These are phyloP conservation scores for Ctenopoma multispine DNA, from an alignment of 2,797 vertebrate species.

Conservation along the genomic window DNA sequence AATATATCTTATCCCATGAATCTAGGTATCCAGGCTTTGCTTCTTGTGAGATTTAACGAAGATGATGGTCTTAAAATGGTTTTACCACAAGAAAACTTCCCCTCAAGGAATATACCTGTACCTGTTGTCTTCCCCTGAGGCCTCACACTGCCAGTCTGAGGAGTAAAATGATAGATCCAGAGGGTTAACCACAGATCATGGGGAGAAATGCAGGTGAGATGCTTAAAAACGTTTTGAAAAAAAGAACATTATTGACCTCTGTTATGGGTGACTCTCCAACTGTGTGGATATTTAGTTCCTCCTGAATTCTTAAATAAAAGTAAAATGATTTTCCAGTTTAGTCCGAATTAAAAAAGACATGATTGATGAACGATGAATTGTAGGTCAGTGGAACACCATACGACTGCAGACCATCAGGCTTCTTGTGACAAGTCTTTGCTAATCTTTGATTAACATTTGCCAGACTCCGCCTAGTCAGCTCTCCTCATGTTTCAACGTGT, in stretches of 20 bases:
- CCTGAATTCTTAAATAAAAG: conserved; percentile 25
- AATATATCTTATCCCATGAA: conserved; percentile 87
- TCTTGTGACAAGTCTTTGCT: conserved; percentile 35
- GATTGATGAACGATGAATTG: conserved; percentile 22
- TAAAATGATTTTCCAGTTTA: neutral
- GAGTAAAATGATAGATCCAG: conserved; percentile 83
- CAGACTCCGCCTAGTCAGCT: conserved; percentile 12
- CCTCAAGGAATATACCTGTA: conserved; percentile 81
- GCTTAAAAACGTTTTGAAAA: conserved; percentile 58
- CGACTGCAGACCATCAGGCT: conserved; percentile 11
- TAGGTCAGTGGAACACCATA: neutral
- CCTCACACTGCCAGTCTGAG: conserved; percentile 80
- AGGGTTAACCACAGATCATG: conserved; percentile 83
- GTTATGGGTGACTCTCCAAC: conserved; percentile 23
- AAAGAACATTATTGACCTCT: conserved; percentile 35
- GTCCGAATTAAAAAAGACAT: conserved; percentile 40
- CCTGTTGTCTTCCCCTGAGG: conserved; percentile 80
- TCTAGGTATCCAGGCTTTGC: conserved; percentile 87
- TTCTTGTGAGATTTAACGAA: conserved; percentile 86
- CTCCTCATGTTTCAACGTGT: conserved; percentile 59
- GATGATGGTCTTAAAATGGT: conserved; percentile 85
- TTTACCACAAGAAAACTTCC: conserved; percentile 81
- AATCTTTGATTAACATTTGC: conserved; percentile 47
- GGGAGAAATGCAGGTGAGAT: conserved; percentile 83
- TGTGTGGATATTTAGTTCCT: conserved; percentile 13